Base-by-base conservation (phyloP, 2,888 invertebrate genomes). In the Ganaspis brasiliensis region DNA sequence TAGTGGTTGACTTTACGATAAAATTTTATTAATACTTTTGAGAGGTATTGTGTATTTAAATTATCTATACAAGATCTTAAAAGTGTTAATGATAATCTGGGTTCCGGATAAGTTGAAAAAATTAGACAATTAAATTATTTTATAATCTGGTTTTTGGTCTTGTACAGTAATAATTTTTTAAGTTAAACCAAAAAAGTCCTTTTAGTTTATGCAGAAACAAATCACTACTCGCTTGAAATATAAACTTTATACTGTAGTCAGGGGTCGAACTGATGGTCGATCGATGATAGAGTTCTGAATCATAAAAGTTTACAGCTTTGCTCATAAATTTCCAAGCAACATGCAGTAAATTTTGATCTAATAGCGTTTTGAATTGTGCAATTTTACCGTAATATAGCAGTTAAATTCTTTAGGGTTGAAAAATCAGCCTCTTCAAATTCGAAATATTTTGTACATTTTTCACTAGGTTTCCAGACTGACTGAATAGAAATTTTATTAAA, bases 261-360 rank as follows among this genome's bases (percentile, higher is more conserved):
- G 61, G 12, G 61, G 61, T 61, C 59, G 59, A 59, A 59, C 59
- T 59, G 31, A 59, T 59, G 59, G 31, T 59, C 61, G 35, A 61
- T 61, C 35, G 61, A 61, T 37, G 61, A 61, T 61, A 31, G 19
- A 61, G 61, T 37, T 10, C 61, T 61, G 61, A 61, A 61, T 61
- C 61, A 61, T 61, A 61, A 35, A 61, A 61, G 35, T 61, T 61
- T 61, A 61, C 19, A 61, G n/a, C 61, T 61, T 12, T 37, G 61
- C 61, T 61, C 61, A 61, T 61, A 61, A 61, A 61, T 59, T 59
- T 59, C 35, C 35, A 35, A n/a, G 35, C 35, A 61, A 37, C 61
- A 16, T 61, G 61, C 35, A 61, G 35, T 61, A 61, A 61, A 61
- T 61, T 61, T 61, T 37, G 61, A 61, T 61, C 61, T 61, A 61